phyloP scores from a whole-genome alignment of 2,113 vertebrate genomes.

The Sinocyclocheilus anshuiensis region DNA sequence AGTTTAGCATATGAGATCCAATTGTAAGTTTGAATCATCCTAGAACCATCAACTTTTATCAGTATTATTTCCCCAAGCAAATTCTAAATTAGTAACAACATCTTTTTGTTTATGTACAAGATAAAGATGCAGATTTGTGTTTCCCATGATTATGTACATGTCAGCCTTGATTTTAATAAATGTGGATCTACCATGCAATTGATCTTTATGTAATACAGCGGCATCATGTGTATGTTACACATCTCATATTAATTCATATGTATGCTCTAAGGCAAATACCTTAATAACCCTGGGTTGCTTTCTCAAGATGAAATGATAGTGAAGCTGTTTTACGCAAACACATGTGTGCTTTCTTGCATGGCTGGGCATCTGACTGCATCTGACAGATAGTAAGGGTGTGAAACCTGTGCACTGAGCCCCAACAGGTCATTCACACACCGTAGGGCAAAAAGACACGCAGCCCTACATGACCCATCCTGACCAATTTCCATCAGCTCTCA shows the following conservation, averaged over 20 bases:
- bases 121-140: no score
- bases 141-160: no score
- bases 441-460: slow-evolving; percentile 24
- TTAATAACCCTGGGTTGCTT: not conserved
- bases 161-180: not conserved
- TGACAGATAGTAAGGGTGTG: slow-evolving; percentile 38
- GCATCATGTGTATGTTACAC: not conserved
- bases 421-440: slow-evolving; percentile 40
- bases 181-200: not conserved
- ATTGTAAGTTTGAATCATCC: not conserved
- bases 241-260: not conserved
- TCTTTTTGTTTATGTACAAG: no score
- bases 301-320: not conserved
- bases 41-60: not conserved
- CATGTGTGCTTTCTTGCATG: slow-evolving; percentile 3
- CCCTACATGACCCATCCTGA: slow-evolving; percentile 48
- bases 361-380: slow-evolving; percentile 9
- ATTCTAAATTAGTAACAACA: no score
- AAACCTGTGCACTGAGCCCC: slow-evolving; percentile 36
- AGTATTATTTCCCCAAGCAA: not conserved
- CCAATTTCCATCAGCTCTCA: slow-evolving; percentile 55
- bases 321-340: not conserved
- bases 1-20: not conserved
- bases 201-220: not conserved
- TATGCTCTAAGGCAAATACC: not conserved